Evolutionary conservation across 2,797 vertebrate genomes (phyloP).

Genomic region (Danio aesculapii): DNA sequence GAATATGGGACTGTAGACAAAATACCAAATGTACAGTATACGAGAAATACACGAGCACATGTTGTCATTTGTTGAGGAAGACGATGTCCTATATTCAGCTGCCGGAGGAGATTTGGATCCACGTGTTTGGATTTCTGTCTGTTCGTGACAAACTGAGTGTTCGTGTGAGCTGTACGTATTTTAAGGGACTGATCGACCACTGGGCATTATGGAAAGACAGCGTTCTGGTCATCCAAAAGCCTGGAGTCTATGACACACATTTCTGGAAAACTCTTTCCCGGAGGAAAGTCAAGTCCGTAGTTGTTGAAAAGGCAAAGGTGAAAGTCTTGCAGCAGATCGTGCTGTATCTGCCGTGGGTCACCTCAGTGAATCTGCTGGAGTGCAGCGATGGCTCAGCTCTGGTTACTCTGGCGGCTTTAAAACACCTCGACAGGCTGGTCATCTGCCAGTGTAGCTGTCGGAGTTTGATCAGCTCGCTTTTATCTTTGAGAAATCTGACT

Average conservation of each 20-base stretch:
- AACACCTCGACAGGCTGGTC: conserved; percentile 58
- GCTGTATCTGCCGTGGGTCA: conserved; percentile 57
- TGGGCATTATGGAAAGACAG: conserved; percentile 60
- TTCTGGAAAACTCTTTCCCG: conserved; percentile 66
- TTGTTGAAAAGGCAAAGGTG: conserved; percentile 54
- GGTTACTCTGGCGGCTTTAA: conserved; percentile 53
- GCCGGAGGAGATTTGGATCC: conserved; percentile 65
- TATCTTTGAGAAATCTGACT: conserved; percentile 59
- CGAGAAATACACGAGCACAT: background rate
- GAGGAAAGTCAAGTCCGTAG: conserved; percentile 60
- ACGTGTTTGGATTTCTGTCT: conserved; percentile 61
- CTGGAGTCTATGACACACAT: conserved; percentile 44
- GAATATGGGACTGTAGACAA: background rate
- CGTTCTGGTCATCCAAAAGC: conserved; percentile 56
- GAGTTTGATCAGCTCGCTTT: conserved; percentile 51
- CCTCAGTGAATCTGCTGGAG: conserved; percentile 60
- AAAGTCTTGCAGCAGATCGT: conserved; percentile 62
- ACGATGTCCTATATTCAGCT: conserved; percentile 51
- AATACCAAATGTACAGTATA: too few relatives aligned
- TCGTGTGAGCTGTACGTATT: conserved; percentile 59
- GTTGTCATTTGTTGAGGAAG: background rate
- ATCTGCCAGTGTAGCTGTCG: conserved; percentile 55
- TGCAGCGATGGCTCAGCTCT: conserved; percentile 57
- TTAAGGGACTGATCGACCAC: conserved; percentile 64
- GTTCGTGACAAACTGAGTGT: conserved; percentile 59